Conservation (phyloP, 2,113 vertebrate species). For the Phrynosoma blainvillii region DNA sequence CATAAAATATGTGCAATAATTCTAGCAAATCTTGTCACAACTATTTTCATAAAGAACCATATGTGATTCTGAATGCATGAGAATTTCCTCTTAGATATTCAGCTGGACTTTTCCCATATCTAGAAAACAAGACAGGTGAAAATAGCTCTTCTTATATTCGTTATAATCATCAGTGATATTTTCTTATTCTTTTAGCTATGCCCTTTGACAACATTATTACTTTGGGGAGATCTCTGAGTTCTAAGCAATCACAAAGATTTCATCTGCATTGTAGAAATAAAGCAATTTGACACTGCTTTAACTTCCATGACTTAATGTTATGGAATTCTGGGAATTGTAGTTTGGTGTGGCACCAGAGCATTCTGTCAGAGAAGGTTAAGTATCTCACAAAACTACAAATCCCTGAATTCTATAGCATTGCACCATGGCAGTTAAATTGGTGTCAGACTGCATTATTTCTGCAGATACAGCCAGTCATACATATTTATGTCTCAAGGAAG, state of each 20-base stretch:
- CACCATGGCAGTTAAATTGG: no score
- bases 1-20: conserved; percentile 44
- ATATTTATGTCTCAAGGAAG: background rate
- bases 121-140: background rate
- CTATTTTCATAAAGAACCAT: background rate
- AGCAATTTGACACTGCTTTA: no score
- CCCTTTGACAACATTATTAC: background rate
- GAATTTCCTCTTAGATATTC: background rate
- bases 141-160: conserved; percentile 22
- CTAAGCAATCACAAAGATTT: background rate
- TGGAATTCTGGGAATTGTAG: no score
- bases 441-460: no score
- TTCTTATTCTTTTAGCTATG: background rate
- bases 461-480: no score
- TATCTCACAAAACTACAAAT: no score
- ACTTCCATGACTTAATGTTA: no score
- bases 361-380: no score
- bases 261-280: no score
- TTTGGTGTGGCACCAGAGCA: no score
- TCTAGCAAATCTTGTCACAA: conserved; percentile 47
- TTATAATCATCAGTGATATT: background rate
- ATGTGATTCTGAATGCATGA: conserved; percentile 14
- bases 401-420: no score
- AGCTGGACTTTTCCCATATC: background rate
- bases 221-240: background rate